Evolutionary conservation across 2,797 vertebrate genomes (phyloP).

Genomic region (Acomys russatus): DNA sequence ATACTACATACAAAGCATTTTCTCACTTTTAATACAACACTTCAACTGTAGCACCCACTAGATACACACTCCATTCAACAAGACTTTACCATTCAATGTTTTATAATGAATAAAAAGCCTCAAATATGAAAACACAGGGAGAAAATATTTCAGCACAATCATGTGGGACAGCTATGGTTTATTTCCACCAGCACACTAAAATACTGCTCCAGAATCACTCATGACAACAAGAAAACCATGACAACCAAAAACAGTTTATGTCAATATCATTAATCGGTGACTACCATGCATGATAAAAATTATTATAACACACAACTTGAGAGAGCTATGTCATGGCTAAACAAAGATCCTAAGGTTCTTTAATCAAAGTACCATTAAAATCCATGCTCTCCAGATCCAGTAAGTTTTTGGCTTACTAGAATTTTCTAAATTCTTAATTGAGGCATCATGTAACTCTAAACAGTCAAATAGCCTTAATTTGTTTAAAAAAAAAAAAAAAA

Average conservation of each 20-base stretch:
- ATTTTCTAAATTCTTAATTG: slow-evolving; percentile 26
- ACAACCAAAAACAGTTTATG: slow-evolving; percentile 32
- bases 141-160: slow-evolving; percentile 20
- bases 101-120: slow-evolving; percentile 29
- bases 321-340: slow-evolving; percentile 26
- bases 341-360: slow-evolving; percentile 41
- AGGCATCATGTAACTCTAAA: slow-evolving; percentile 51
- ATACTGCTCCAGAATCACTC: background rate
- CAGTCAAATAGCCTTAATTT: background rate
- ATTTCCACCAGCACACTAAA: slow-evolving; percentile 38
- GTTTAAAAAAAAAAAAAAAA: no score
- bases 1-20: background rate
- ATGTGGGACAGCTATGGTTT: background rate
- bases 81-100: background rate
- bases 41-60: background rate
- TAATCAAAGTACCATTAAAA: slow-evolving; percentile 46
- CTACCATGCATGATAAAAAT: slow-evolving; percentile 40
- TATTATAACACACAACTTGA: background rate
- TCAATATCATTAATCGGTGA: background rate
- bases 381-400: slow-evolving; percentile 41
- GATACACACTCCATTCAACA: background rate
- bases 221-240: slow-evolving; percentile 20
- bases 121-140: slow-evolving; percentile 38
- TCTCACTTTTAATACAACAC: slow-evolving; percentile 24
- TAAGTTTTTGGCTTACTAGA: slow-evolving; percentile 54